Conservation (phyloP, 1,140 invertebrate genomes). For the Neodiprion pinetum region DNA sequence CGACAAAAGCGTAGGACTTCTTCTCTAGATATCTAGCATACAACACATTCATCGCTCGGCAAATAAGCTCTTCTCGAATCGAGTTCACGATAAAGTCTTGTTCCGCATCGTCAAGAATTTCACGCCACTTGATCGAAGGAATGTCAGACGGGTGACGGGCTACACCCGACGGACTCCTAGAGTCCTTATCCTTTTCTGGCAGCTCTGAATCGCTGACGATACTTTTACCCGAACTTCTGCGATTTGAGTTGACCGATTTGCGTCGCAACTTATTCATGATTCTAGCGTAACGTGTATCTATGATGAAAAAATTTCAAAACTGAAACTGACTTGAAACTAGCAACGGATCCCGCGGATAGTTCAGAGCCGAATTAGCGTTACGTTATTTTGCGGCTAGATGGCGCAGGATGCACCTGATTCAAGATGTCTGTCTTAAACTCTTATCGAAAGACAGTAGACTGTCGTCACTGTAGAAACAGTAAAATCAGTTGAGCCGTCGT, state of each 20-base stretch:
- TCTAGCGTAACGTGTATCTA: too few species aligned
- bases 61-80: slow-evolving; percentile 34
- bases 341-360: background rate
- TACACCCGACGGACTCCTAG: background rate
- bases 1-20: slow-evolving; percentile 24
- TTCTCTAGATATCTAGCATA: slow-evolving; percentile 17
- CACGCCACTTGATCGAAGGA: slow-evolving; percentile 25
- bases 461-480: background rate
- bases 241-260: background rate
- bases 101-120: slow-evolving; percentile 26
- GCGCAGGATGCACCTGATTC: background rate
- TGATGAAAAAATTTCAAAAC: too few species aligned
- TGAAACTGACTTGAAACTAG: too few species aligned
- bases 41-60: slow-evolving; percentile 9
- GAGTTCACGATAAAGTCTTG: slow-evolving; percentile 22
- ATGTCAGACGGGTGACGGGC: background rate
- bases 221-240: background rate
- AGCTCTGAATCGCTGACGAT: background rate
- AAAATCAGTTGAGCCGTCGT: background rate
- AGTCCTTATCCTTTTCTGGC: background rate
- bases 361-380: background rate
- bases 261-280: background rate
- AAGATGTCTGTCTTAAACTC: background rate
- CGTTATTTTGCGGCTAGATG: background rate
- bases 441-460: background rate